Conservation (phyloP, 2,888 invertebrate genomes). For the Tuberolachnus salignus region DNA sequence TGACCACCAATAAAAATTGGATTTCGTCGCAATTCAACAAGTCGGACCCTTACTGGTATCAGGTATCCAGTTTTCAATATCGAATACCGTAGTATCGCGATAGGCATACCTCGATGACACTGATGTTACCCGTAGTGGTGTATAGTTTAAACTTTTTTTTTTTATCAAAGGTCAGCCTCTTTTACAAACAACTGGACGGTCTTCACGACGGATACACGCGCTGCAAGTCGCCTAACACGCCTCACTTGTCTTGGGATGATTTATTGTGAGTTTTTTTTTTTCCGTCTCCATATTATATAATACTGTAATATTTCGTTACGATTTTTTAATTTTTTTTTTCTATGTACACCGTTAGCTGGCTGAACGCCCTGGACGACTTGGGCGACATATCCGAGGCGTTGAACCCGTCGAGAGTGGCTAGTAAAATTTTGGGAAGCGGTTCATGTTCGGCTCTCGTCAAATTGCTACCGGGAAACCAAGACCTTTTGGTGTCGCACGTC, state of each 20-base stretch:
- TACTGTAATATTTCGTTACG: background rate
- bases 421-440: conserved; percentile 62
- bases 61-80: conserved; percentile 64
- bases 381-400: conserved; percentile 7
- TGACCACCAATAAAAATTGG: conserved; percentile 70
- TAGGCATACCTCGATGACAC: too few relatives aligned
- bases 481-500: conserved; percentile 70
- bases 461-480: conserved; percentile 67
- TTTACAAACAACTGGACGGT: conserved; percentile 69
- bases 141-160: too few relatives aligned
- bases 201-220: conserved; percentile 67
- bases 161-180: conserved; percentile 66
- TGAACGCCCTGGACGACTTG: conserved; percentile 31
- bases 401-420: background rate
- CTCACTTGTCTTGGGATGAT: conserved; percentile 23
- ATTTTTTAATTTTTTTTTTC: background rate
- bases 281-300: too few relatives aligned
- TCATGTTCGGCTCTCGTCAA: conserved; percentile 75
- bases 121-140: too few relatives aligned
- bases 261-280: conserved; percentile 25
- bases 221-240: conserved; percentile 30
- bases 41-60: conserved; percentile 81
- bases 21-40: conserved; percentile 65
- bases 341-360: background rate
- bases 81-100: background rate